phyloP scores from a whole-genome alignment of 1,140 invertebrate genomes.

The Drosophila baimaii region DNA sequence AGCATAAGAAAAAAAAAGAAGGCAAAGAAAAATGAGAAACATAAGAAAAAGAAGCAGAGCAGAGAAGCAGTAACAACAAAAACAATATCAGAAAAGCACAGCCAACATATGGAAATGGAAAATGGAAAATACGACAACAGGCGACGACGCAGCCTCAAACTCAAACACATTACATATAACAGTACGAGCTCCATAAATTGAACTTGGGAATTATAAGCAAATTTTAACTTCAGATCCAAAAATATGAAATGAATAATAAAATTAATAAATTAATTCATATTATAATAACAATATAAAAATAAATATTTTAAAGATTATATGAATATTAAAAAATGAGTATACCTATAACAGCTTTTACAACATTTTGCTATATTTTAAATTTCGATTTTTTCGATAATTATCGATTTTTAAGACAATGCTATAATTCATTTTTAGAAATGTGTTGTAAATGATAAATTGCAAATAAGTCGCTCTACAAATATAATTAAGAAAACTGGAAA shows the following conservation, averaged over 20 bases:
- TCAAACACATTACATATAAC: conserved; percentile 33
- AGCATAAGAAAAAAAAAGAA: conserved; percentile 21
- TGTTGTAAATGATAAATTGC: no score
- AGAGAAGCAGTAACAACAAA: conserved; percentile 23
- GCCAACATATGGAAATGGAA: conserved; percentile 78
- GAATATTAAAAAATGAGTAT: no score
- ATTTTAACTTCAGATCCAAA: no score
- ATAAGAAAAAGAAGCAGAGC: conserved; percentile 38
- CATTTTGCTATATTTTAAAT: background rate
- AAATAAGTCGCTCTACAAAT: no score
- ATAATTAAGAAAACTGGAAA: no score
- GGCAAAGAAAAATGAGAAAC: conserved; percentile 10
- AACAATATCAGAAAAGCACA: conserved; percentile 64
- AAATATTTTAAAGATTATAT: no score
- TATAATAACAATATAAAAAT: no score
- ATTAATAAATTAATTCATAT: no score
- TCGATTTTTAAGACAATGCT: no score
- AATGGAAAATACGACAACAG: conserved; percentile 70
- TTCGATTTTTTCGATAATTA: background rate
- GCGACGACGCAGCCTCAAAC: conserved; percentile 56
- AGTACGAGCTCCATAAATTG: background rate
- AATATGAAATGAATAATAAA: no score
- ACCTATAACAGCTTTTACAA: no score
- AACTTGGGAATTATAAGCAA: conserved; percentile 1
- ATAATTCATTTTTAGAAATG: no score